phyloP scores from a whole-genome alignment of 1,140 invertebrate genomes.

The Papilio aristodemus region DNA sequence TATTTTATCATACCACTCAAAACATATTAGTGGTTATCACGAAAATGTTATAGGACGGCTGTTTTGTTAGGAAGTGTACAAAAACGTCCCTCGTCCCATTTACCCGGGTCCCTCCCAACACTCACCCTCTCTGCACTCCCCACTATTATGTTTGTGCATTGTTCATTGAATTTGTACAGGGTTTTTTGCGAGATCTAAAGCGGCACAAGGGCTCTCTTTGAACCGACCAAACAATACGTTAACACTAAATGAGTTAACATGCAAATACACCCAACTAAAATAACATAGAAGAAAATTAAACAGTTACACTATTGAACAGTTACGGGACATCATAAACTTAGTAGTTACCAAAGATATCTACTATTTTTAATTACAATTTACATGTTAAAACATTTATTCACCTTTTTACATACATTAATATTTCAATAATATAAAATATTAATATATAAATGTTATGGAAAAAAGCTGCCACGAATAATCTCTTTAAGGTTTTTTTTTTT shows the following conservation, averaged over 20 bases:
- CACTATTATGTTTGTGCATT: conserved; percentile 52
- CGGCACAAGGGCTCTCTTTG: conserved; percentile 47
- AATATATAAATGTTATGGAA: too few species aligned
- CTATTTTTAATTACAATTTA: too few species aligned
- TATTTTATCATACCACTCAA: conserved; percentile 31
- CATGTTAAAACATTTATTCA: too few species aligned
- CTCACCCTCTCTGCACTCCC: conserved; percentile 30
- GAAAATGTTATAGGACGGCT: conserved; percentile 41
- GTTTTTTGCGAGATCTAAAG: conserved; percentile 49
- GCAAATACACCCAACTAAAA: conserved; percentile 36
- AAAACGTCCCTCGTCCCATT: conserved; percentile 45
- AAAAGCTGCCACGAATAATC: too few species aligned
- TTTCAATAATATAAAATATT: too few species aligned
- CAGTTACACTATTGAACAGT: too few species aligned
- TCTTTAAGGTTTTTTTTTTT: too few species aligned
- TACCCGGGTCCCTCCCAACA: conserved; percentile 31
- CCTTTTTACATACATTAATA: too few species aligned
- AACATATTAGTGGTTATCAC: conserved; percentile 37
- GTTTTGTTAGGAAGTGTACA: conserved; percentile 46
- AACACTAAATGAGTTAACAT: conserved; percentile 47
- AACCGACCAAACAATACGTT: conserved; percentile 58
- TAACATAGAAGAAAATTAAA: conserved; percentile 21
- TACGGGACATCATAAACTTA: too few species aligned
- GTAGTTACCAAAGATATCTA: too few species aligned
- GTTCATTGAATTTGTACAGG: conserved; percentile 56